Evolutionary conservation across 2,797 vertebrate genomes (phyloP), one percentile per base, ranked within the genome.

Genomic region (Helicolenus hilgendorfi): DNA sequence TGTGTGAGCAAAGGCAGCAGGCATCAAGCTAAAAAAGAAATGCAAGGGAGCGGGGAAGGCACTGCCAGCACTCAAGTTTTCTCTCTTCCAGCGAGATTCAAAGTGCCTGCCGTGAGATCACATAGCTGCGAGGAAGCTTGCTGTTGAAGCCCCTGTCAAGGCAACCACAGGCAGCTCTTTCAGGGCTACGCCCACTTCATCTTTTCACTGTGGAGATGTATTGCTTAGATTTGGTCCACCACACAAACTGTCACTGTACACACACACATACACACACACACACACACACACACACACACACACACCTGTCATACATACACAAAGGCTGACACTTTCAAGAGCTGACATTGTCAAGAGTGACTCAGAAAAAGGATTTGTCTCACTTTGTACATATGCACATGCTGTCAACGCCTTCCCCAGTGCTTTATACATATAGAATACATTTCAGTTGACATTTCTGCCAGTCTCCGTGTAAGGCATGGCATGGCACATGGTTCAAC

Each of bases 141-240:
- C 74, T 81, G 91, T 53, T 64, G 73, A 75, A 83, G 77, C 91
- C 80, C 77, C 86, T 79, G 92, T 94, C 94, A 92, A 55, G 65
- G 73, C 84, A 84, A 92, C 81, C 89, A 88, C 89, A 93, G 91
- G 85, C 84, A 78, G 78, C 79, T 86, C 87, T 91, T 92, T 91
- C 83, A 87, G 88, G 87, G 60, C 75, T 70, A 89, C 79, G 71
- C 93, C 94, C 92, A 92, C 92, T 87, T 81, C 45, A 71, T 80
- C 72, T 70, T 63, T 84, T 83, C 86, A 79, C 81, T 75, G 79
- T 70, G 41, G 89, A 84, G 92, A 91, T 80, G 56, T 59, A 41
- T 88, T 64, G 26, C 72, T 76, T 83, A 85, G 89, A 93, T 86
- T 82, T 55, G 69, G 84, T 89, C 84, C 87, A 87, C 67, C 84